Base-by-base conservation (phyloP, 2,113 vertebrate species). In the Speoplatyrhinus poulsoni region DNA sequence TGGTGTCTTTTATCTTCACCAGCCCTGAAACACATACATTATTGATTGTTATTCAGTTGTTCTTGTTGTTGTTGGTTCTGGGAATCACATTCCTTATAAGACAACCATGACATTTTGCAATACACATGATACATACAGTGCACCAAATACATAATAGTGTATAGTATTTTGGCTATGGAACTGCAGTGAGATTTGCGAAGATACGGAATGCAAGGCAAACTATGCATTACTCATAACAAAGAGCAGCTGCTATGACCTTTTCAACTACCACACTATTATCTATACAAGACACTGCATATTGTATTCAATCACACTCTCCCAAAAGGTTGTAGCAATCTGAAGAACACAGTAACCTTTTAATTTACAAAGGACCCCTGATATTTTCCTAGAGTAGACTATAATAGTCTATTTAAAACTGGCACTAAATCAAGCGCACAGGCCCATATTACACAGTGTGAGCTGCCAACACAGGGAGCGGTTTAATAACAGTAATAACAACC, bases 1-100 rank as follows among this genome's bases (percentile, higher is more conserved):
- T 93, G 0, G 96, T 94, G n/a, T 96, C 94, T 89, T 96, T 99
- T 83, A 99, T 96, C 88, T 95, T 95, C 4, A 96, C 88, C 64
- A 99, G 87, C 7, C 96, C 97, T 99, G 76, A 83, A 84, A 82
- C 82, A 79, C 55, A 81, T 0, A 57, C 11, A 54, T 41, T 2
- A 12, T n/a, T 58, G 17, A 32, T 12, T 26, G 26, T 26, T 26
- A 26, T 26, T 26, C 26, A 26, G 2, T 26, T 26, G 26, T 3
- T 26, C 26, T 26, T 26, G 26, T 26, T 26, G 26, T 26, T 3
- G 3, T 26, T 41, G 36, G 36, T 41, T 41, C 36, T 41, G 7
- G 36, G 36, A 41, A 5, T 41, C 36, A 41, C 36, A 41, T 41
- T 41, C 36, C 36, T 41, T 41, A 41, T 41, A 8, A 41, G 36